phyloP scores from a whole-genome alignment of 2,888 invertebrate genomes.

The Macrophya annulata region DNA sequence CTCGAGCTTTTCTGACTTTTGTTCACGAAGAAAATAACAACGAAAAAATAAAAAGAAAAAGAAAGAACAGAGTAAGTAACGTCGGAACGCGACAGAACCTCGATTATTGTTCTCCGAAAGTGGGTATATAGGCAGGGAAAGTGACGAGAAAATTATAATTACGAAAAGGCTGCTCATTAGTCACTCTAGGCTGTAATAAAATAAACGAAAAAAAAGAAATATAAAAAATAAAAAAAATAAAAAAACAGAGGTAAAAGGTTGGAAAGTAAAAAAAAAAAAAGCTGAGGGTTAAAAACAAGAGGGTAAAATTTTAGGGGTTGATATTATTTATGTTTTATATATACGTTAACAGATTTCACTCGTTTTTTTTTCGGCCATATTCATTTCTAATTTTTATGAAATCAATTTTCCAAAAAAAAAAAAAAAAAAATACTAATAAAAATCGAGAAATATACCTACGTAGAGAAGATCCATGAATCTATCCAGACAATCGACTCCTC shows the following conservation, averaged over 20 bases:
- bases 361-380: neutral
- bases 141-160: neutral
- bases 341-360: neutral
- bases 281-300: neutral
- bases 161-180: constrained; percentile 30
- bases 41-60: neutral
- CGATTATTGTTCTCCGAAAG: neutral
- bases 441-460: neutral
- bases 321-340: constrained; percentile 1
- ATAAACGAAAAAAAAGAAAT: neutral
- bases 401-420: neutral
- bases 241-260: neutral
- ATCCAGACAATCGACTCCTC: neutral
- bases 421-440: neutral
- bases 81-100: neutral
- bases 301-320: neutral
- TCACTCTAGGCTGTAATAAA: neutral
- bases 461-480: neutral
- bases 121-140: neutral
- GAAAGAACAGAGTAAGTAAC: neutral
- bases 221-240: neutral
- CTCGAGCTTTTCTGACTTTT: neutral
- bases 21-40: neutral
- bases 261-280: neutral
- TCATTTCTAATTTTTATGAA: neutral